A percentile compares a stretch with the other conserved stretches of the same genome.
These are phyloP conservation scores for Proteles cristata DNA, from an alignment of 2,113 vertebrate species.

Conservation along the genomic window DNA sequence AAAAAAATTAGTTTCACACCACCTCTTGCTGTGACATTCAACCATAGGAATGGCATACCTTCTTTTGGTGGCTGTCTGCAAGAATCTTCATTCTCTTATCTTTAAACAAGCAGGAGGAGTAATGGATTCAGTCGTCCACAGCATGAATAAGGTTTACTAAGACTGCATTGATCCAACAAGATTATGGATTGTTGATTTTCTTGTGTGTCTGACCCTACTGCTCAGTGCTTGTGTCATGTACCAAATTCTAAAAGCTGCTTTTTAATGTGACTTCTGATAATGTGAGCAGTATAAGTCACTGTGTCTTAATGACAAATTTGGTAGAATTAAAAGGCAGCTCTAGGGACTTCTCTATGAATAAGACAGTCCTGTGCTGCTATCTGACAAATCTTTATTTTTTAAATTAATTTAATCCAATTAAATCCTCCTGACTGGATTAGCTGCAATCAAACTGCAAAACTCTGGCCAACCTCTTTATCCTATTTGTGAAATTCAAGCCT, in stretches of 20 bases:
- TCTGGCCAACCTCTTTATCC: background rate
- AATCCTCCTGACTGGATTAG: background rate
- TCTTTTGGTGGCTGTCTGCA: background rate
- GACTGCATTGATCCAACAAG: background rate
- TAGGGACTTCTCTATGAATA: background rate
- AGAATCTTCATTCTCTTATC: background rate
- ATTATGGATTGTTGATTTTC: background rate
- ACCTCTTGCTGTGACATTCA: background rate
- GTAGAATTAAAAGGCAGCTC: background rate
- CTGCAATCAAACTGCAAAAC: background rate
- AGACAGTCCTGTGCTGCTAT: background rate
- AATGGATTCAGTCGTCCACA: background rate
- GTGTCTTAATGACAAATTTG: background rate
- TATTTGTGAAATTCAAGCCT: background rate
- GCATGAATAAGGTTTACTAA: background rate
- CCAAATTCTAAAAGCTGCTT: background rate
- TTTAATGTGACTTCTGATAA: background rate
- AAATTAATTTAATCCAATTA: background rate
- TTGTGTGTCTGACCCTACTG: background rate
- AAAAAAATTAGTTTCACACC: background rate
- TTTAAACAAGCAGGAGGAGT: background rate
- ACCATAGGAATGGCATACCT: background rate
- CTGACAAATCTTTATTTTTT: conserved; percentile 21
- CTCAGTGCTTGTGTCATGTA: background rate
- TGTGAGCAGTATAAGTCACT: background rate